Base-by-base conservation (phyloP, 2,797 vertebrate genomes). In the Enteromius treurensis region DNA sequence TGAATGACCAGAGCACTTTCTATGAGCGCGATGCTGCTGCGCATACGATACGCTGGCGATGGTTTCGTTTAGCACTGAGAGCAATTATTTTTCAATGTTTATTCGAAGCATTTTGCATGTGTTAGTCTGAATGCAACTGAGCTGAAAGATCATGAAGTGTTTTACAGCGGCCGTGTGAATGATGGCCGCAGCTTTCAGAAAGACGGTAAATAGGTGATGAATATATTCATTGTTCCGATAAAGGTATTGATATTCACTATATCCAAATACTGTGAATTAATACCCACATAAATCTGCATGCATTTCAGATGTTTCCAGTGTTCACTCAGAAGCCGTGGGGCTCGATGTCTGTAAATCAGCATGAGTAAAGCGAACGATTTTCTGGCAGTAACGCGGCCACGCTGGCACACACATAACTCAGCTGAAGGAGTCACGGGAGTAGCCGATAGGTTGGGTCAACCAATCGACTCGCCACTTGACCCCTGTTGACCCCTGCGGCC, bases 391-490 rank as follows among this genome's bases (percentile, higher is more conserved):
- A 94, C 93, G 93, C 90, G 90, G 91, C 88, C 58, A 80, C 89
- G 77, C 86, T 78, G 87, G 89, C 87, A 42, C 86, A 87, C 87
- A 83, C 93, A 90, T 95, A 95, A 95, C 90, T 95, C 94, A 95
- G 86, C 29, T 1, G n/a, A 69, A 69, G 64, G 71, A 74, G 81
- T 87, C 82, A 40, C 6, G 47, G 21, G 34, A 23, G 73, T 82
- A 84, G 89, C 90, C 91, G 78, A 87, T 91, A 90, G 86, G 89
- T 84, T 42, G 40, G 91, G 91, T 94, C 91, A 90, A 88, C 91
- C 89, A 88, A 95, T 95, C 90, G 92, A 95, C 93, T 91, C 83
- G 88, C 92, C 92, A 92, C 91, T 93, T 94, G 93, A 94, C 94
- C 94, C 87, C 65, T 71, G 78, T 86, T 93, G 93, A 94, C 93